Evolutionary conservation across 2,113 vertebrate species (phyloP).

Genomic region (Malurus alboscapulatus): DNA sequence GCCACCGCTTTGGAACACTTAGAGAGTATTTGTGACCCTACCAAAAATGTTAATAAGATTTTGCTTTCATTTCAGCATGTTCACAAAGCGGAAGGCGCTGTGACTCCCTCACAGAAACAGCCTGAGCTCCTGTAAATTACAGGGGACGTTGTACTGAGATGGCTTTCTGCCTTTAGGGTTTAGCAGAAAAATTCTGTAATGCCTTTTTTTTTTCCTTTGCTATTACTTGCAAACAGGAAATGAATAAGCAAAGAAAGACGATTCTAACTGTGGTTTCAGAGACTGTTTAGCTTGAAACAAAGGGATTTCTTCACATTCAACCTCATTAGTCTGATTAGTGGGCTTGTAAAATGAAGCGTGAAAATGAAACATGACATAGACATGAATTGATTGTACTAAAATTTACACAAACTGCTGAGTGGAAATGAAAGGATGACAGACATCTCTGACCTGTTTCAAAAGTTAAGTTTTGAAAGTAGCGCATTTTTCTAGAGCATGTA

Average conservation of each 20-base stretch:
- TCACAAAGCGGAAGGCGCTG: background rate
- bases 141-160: background rate
- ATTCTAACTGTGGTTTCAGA: slow-evolving; percentile 34
- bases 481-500: background rate
- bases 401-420: background rate
- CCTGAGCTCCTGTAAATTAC: background rate
- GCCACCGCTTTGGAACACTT: background rate
- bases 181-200: background rate
- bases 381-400: slow-evolving; percentile 26
- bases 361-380: slow-evolving; percentile 62
- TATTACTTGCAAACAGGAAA: slow-evolving; percentile 5
- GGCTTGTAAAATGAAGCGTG: slow-evolving; percentile 59
- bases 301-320: slow-evolving; percentile 59
- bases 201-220: background rate
- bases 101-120: background rate
- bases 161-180: slow-evolving; percentile 17
- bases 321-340: slow-evolving; percentile 72
- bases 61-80: background rate
- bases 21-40: background rate
- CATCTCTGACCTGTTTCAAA: background rate
- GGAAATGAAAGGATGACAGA: slow-evolving; percentile 14
- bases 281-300: slow-evolving; percentile 52
- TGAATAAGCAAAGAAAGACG: slow-evolving; percentile 26
- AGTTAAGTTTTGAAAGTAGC: background rate
- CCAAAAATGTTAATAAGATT: background rate